Evolutionary conservation across 2,797 vertebrate genomes (phyloP).

Genomic region (Sebastes diploproa): DNA sequence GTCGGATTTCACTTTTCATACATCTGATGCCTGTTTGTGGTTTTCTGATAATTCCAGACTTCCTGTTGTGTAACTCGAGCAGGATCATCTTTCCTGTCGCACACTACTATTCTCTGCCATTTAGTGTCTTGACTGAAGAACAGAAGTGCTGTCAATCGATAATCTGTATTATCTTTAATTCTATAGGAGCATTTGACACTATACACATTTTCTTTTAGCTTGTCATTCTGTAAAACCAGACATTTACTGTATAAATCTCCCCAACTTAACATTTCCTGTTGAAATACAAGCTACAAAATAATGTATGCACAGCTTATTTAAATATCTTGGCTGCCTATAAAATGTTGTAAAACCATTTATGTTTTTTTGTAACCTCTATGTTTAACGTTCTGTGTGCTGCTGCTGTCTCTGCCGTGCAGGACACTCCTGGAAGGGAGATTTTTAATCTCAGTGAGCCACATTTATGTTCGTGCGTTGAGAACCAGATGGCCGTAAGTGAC

Average conservation of each 20-base stretch:
- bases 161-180: neutral
- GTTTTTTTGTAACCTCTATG: neutral
- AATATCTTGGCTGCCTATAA: neutral
- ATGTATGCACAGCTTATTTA: neutral
- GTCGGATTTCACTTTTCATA: neutral
- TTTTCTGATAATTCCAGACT: neutral
- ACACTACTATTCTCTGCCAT: neutral
- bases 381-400: neutral
- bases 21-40: neutral
- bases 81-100: neutral
- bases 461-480: fast-evolving
- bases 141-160: neutral
- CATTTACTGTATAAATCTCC: neutral
- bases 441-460: neutral
- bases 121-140: neutral
- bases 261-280: neutral
- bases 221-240: neutral
- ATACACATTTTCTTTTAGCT: neutral
- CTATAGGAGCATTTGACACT: neutral
- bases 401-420: neutral
- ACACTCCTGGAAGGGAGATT: neutral
- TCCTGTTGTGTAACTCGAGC: neutral
- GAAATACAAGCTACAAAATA: neutral
- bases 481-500: too few relatives aligned
- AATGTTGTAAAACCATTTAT: neutral